A percentile compares a stretch with the other conserved stretches of the same genome.
These are phyloP conservation scores for Coecobrya sp. DNA, from an alignment of 2,888 invertebrate species.

Conservation along the genomic window DNA sequence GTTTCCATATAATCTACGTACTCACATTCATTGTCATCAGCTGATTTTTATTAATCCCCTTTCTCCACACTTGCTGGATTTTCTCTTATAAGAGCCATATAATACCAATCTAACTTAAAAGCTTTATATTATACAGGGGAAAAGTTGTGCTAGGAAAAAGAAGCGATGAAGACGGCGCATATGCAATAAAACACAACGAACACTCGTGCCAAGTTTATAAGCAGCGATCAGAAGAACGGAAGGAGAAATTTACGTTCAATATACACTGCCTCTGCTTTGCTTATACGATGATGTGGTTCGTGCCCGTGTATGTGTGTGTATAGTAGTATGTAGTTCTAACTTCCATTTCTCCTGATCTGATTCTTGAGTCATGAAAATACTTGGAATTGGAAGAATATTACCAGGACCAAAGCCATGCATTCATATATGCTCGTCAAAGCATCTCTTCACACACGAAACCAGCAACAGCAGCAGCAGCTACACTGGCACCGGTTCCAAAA, in stretches of 20 bases:
- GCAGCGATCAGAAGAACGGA: conserved; percentile 12
- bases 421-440: not conserved
- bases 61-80: not conserved
- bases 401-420: too few relatives aligned
- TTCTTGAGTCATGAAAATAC: conserved; percentile 50
- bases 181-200: conserved; percentile 29
- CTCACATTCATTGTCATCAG: conserved; percentile 7
- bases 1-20: not conserved
- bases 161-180: conserved; percentile 51
- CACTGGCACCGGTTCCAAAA: conserved; percentile 50
- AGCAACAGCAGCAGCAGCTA: conserved; percentile 4
- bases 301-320: not conserved
- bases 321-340: not conserved
- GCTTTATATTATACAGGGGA: conserved; percentile 22
- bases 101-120: not conserved
- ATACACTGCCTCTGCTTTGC: not conserved
- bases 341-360: conserved; percentile 51
- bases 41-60: conserved; percentile 53
- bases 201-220: conserved; percentile 55
- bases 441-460: not conserved
- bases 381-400: conserved; percentile 15
- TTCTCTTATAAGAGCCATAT: not conserved
- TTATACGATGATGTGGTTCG: not conserved
- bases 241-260: not conserved
- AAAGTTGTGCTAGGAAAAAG: not conserved